Base-by-base conservation (phyloP, 2,797 vertebrate species). In the Balearica regulorum region DNA sequence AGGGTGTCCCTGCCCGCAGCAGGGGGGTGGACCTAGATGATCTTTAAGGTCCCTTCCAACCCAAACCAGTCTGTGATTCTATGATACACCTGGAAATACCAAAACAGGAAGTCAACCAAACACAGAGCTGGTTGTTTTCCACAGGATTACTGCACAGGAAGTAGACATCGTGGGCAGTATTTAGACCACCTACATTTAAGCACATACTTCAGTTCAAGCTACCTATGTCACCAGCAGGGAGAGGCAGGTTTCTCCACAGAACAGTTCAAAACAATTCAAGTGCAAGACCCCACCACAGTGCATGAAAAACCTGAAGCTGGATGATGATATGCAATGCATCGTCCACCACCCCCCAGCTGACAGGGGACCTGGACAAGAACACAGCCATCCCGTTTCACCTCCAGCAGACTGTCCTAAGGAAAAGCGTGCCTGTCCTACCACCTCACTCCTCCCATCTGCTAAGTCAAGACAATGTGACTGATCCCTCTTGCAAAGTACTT, bases 391-490 rank as follows among this genome's bases (percentile, higher is more conserved):
- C 25, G 12, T 55, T 90, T 37, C 53, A 37, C 21, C 7, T 44
- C 19, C 22, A 79, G 44, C 8, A 73, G 20, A 26, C 8, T 39
- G 11, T 28, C 19, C 15, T 51, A 43, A 54, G 13, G 26, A 82
- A 84, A 76, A 77, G 8, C 1, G 6, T 15, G 4, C 8, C 31
- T 7, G 0, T 58, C 22, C 29, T 60, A 64, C 4, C 0, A 0
- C 10, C n/a, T 44, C 48, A 21, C 5, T 64, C 26, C 13, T 39
- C 35, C 29, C 9, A 37, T n/a, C 33, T 86, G 20, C 37, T 75
- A 81, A 62, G 13, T 41, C 61, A 90, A 72, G 46, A 64, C 46
- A 83, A 39, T 4, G 6, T 37, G 28, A 44, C 44, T n/a, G 28
- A 78, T 18, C 8, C 4, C 15, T 44, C 39, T 61, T 44, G 10